These are phyloP conservation scores for Cathartes aura DNA, from an alignment of 2,113 vertebrate species.

Conservation along the genomic window DNA sequence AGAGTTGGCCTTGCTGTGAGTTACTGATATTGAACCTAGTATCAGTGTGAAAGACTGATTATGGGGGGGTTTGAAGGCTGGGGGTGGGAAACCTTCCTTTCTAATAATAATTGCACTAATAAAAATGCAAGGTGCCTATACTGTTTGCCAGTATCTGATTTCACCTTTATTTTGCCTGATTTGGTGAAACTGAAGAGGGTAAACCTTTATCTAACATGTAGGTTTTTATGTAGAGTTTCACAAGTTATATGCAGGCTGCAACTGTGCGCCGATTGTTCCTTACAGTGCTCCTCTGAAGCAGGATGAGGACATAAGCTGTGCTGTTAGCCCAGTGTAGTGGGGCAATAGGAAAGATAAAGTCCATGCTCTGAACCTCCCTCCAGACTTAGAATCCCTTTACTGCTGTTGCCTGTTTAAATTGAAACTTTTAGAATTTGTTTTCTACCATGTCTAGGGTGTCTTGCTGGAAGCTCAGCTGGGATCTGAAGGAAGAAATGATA, in stretches of 20 bases:
- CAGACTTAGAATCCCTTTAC: not conserved
- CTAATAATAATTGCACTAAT: not conserved
- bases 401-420: not conserved
- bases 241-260: not conserved
- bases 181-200: not conserved
- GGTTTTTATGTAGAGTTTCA: not conserved
- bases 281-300: accelerated
- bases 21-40: not conserved
- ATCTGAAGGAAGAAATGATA: not conserved
- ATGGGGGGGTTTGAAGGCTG: not conserved
- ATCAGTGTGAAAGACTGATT: not conserved
- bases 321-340: accelerated
- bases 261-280: not conserved
- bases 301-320: not conserved
- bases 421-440: not conserved
- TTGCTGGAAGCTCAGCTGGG: not conserved
- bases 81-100: not conserved
- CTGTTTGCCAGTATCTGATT: not conserved
- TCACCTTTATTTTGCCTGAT: not conserved
- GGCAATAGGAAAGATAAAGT: not conserved
- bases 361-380: not conserved
- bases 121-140: not conserved
- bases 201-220: not conserved
- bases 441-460: too few relatives aligned
- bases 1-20: not conserved